Evolutionary conservation across 2,797 vertebrate genomes (phyloP), one percentile per base, ranked within the genome.

Genomic region (Zalophus californianus): DNA sequence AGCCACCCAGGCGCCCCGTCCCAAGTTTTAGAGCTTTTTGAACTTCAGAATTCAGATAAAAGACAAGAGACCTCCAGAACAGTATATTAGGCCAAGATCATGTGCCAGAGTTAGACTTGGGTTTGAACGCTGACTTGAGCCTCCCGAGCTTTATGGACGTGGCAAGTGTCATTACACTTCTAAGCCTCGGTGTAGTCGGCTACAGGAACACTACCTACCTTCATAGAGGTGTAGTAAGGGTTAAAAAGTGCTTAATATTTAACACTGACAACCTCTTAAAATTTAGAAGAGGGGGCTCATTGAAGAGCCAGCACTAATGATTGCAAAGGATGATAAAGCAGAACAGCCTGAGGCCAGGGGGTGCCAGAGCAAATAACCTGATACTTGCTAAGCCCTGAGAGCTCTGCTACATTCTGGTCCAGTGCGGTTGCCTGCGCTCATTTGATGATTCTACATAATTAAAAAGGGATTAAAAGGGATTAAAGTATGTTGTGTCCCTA

Each of bases 381-480:
- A 27, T 38, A 50, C 60, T 60, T 44, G 27, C 41, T 48, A 68
- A 91, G 41, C 38, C 25, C 73, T 23, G 16, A 20, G 20, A 92
- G 38, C 10, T 2, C 29, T 48, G 80, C 80, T 56, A 15, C 48
- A 72, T 86, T 80, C 60, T 72, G 56, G 54, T 35, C 85, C 38
- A 72, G 11, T 5, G 16, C 12, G 2, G 32, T 16, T 8, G 6
- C 48, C 70, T 84, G n/a, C 29, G 78, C n/a, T 86, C 91, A 89
- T 78, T 7, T 73, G 82, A 83, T 60, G 80, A 88, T 89, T 75
- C 73, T 27, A 72, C 29, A 38, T 96, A 64, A 93, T 90, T 93
- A 77, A 77, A 95, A 96, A 95, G 18, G 66, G 83, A 94, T 94
- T 86, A 44, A 54, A 86, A 82, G 58, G 29, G 90, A 91, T 84